Percentiles rank a stretch among this genome's conserved stretches.
Evolutionary conservation across 2,797 vertebrate genomes (phyloP).

Genomic region (Bufotes viridis): DNA sequence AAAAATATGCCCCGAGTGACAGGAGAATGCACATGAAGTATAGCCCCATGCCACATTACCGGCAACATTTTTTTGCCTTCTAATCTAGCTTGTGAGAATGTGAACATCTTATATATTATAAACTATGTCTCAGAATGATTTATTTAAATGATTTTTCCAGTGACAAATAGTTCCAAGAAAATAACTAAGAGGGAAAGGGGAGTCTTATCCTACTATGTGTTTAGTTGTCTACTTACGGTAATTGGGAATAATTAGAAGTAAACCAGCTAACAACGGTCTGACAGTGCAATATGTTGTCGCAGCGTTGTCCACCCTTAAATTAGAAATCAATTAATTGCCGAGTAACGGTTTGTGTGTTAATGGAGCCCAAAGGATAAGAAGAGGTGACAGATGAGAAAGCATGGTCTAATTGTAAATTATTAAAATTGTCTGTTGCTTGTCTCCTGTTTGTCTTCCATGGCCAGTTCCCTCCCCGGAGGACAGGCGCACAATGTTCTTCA

Average conservation of each 20-base stretch:
- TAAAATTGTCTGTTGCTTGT: slow-evolving; percentile 6
- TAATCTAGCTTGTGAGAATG: slow-evolving; percentile 34
- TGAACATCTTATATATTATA: slow-evolving; percentile 25
- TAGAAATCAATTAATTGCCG: slow-evolving; percentile 53
- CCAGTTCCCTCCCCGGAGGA: neutral
- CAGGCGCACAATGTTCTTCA: neutral
- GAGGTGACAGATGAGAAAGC: slow-evolving; percentile 13
- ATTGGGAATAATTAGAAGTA: slow-evolving; percentile 52
- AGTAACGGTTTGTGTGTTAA: slow-evolving; percentile 45
- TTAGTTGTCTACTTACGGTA: slow-evolving; percentile 28
- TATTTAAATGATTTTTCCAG: neutral
- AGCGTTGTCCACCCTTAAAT: slow-evolving; percentile 26
- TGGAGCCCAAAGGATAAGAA: slow-evolving; percentile 41
- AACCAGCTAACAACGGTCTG: slow-evolving; percentile 27
- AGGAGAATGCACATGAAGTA: slow-evolving; percentile 41
- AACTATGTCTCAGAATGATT: neutral
- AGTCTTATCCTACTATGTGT: slow-evolving; percentile 33
- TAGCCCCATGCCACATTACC: neutral
- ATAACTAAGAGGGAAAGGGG: neutral
- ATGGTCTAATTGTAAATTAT: slow-evolving; percentile 4
- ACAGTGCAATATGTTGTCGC: slow-evolving; percentile 35
- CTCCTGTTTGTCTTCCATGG: slow-evolving; percentile 12
- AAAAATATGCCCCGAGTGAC: slow-evolving; percentile 52
- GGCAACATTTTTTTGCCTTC: neutral
- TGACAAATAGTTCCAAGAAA: slow-evolving; percentile 12